These are phyloP conservation scores for Conistra vaccinii DNA, from an alignment of 2,888 invertebrate genomes.

Conservation along the genomic window DNA sequence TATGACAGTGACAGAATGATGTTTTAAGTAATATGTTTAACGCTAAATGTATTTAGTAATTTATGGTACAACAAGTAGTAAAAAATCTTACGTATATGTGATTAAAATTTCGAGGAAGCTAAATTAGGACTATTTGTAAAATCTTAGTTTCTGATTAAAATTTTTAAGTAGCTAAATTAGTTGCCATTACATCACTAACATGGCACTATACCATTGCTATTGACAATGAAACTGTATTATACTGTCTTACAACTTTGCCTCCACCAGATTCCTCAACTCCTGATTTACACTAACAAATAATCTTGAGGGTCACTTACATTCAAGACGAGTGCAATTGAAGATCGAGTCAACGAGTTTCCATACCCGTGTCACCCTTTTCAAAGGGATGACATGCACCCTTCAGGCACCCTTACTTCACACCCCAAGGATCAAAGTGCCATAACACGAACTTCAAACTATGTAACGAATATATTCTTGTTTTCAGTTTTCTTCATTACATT, in stretches of 20 bases:
- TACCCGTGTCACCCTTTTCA: constrained; percentile 57
- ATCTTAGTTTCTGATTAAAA: too few species aligned
- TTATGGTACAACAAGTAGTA: too few species aligned
- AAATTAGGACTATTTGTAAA: too few species aligned
- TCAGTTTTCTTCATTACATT: background rate
- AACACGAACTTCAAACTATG: constrained; percentile 43
- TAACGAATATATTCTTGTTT: constrained; percentile 14
- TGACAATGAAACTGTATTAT: background rate
- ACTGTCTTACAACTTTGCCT: background rate
- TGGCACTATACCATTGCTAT: background rate
- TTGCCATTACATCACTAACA: background rate
- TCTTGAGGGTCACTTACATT: constrained; percentile 60
- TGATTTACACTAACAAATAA: constrained; percentile 57
- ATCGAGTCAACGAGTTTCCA: constrained; percentile 56
- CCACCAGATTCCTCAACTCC: constrained; percentile 11
- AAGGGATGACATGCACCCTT: constrained; percentile 54
- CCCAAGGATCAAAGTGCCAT: constrained; percentile 46
- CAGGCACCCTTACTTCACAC: constrained; percentile 31
- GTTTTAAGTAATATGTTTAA: background rate
- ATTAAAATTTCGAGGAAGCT: background rate
- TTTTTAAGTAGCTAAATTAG: background rate
- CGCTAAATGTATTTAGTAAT: background rate
- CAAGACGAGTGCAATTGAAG: constrained; percentile 63
- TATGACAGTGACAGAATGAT: background rate
- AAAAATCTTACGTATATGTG: too few species aligned